Conservation (phyloP, 2,888 invertebrate genomes). For the Didymodactylos carnosus region DNA sequence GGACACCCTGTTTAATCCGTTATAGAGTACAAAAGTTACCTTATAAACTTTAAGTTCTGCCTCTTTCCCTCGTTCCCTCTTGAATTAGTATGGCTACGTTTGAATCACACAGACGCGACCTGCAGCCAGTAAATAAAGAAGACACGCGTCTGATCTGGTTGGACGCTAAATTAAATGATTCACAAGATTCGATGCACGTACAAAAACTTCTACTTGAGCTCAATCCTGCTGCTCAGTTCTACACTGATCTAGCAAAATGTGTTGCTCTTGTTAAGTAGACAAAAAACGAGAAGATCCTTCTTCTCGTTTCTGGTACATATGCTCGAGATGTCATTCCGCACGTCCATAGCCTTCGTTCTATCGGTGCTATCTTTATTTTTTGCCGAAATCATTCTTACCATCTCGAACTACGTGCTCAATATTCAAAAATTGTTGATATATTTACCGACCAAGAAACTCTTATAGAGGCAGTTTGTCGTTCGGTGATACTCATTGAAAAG, state of each 20-base stretch:
- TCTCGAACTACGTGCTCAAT: not conserved
- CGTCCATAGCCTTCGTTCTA: not conserved
- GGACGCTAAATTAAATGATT: not conserved
- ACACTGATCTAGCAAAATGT: not conserved
- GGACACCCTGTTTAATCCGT: too few relatives aligned
- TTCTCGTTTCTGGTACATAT: not conserved
- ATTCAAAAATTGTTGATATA: not conserved
- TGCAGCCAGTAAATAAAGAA: not conserved
- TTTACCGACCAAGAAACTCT: not conserved
- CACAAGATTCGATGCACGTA: not conserved
- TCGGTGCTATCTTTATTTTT: not conserved
- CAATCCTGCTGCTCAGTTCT: not conserved
- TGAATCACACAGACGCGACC: too few relatives aligned
- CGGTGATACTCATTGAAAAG: not conserved
- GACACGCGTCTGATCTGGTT: not conserved
- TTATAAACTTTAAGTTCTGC: too few relatives aligned
- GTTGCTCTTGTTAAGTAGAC: not conserved
- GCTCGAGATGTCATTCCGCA: not conserved
- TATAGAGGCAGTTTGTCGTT: not conserved
- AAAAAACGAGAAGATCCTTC: not conserved
- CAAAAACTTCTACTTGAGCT: not conserved
- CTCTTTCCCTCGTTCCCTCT: too few relatives aligned
- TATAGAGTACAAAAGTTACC: too few relatives aligned
- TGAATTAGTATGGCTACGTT: too few relatives aligned
- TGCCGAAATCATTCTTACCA: not conserved